phyloP scores from a whole-genome alignment of 2,113 vertebrate genomes.

The Nothoprocta perdicaria region DNA sequence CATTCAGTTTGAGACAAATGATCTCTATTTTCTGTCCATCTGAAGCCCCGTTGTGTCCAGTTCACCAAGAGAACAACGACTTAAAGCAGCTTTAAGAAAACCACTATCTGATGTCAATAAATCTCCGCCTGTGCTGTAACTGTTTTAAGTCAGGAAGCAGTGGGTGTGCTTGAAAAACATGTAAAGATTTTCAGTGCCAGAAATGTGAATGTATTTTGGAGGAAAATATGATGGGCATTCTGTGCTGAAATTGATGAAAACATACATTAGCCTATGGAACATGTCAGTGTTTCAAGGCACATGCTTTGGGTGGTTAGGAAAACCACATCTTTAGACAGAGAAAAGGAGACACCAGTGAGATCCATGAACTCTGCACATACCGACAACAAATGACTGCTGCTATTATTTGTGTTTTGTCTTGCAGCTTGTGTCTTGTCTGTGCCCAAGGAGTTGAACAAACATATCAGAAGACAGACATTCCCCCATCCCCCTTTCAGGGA shows the following conservation, averaged over 20 bases:
- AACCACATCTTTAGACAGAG: background rate
- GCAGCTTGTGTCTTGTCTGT: background rate
- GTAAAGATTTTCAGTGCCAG: slow-evolving; percentile 54
- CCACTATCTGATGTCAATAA: slow-evolving; percentile 57
- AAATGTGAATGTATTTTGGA: slow-evolving; percentile 50
- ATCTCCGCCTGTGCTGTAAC: slow-evolving; percentile 35
- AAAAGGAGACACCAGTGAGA: background rate
- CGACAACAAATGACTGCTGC: background rate
- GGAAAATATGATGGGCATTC: slow-evolving; percentile 11
- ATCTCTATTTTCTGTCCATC: slow-evolving; percentile 10
- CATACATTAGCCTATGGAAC: background rate
- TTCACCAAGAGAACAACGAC: slow-evolving; percentile 17
- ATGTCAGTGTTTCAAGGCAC: background rate
- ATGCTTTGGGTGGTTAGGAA: fast-evolving
- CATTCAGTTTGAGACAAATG: background rate
- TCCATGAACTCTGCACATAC: background rate
- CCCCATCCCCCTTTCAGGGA: background rate
- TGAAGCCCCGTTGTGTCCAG: slow-evolving; percentile 28
- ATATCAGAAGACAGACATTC: background rate
- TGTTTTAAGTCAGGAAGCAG: slow-evolving; percentile 67
- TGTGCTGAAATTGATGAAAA: slow-evolving; percentile 22
- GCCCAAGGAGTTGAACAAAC: background rate
- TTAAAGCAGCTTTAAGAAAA: slow-evolving; percentile 52
- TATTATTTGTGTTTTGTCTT: background rate
- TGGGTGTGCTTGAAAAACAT: slow-evolving; percentile 58